A percentile compares a stretch with the other conserved stretches of the same genome.
phyloP scores from a whole-genome alignment of 2,113 vertebrate species.

The Phoenicopterus ruber region DNA sequence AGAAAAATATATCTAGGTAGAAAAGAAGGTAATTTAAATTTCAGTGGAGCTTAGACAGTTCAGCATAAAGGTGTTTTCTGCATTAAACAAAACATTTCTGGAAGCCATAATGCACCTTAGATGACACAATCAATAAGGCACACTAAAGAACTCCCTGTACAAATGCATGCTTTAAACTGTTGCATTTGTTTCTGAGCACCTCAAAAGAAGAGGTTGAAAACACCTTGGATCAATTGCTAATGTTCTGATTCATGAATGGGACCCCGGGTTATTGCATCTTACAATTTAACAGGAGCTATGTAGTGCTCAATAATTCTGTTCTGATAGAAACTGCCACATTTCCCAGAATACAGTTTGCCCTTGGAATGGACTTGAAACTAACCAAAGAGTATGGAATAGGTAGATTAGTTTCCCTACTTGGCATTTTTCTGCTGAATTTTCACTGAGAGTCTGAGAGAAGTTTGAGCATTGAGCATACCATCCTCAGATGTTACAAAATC shows the following conservation, averaged over 20 bases:
- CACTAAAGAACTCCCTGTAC: neutral
- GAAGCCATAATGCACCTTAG: neutral
- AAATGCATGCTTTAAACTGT: neutral
- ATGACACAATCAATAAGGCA: neutral
- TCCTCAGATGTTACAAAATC: neutral
- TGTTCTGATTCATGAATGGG: neutral
- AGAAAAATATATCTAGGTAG: neutral
- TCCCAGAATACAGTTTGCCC: neutral
- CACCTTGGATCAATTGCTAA: neutral
- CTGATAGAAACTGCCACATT: neutral
- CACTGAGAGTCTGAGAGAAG: neutral
- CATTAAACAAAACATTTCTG: neutral
- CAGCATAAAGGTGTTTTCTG: neutral
- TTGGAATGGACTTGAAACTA: neutral
- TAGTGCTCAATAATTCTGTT: neutral
- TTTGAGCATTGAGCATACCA: neutral
- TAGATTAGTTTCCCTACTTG: neutral
- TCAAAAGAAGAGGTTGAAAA: neutral
- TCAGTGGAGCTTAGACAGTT: neutral
- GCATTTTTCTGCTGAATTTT: neutral
- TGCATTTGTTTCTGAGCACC: neutral
- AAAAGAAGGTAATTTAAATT: neutral
- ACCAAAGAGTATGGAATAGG: neutral
- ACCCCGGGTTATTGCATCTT: neutral
- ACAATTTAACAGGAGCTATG: neutral